Evolutionary conservation across 2,797 vertebrate genomes (phyloP), one percentile per base, ranked within the genome.

Genomic region (Paedocypris micromegethes): DNA sequence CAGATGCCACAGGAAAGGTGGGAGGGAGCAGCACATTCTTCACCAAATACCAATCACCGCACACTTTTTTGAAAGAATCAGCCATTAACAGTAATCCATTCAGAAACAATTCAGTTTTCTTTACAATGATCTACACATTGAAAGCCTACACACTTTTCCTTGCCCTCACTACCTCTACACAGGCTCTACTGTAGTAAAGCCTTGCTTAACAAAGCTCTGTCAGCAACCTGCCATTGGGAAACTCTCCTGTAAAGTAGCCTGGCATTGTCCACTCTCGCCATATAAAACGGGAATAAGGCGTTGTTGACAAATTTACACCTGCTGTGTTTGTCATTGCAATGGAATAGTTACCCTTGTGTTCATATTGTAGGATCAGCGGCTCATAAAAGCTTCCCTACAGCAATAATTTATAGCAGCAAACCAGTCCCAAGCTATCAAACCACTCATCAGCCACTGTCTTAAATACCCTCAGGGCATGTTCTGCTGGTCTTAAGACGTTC

Each of bases 301-400:
- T 60, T n/a, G 9, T 52, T 58, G 8, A 37, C 53, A 71, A 9
- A 64, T 66, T 74, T 5, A 68, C 72, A 78, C 68, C 63, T 59
- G 7, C 23, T 67, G 9, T 70, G 41, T 57, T 68, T 68, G 54
- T 44, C 45, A 5, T 43, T 61, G 50, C 44, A 47, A 47, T 59
- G 37, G 50, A 52, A 57, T 66, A 42, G 45, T 40, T 60, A 4
- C 48, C 38, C 53, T 48, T 43, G 6, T 74, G 59, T 50, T 7
- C 62, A 74, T 72, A 57, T 54, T 76, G 62, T 51, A 3, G 45
- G 9, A 64, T 76, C 74, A 74, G 72, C 68, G 66, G 69, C 55
- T 67, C 54, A 46, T 72, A 9, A 67, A 58, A 47, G 48, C 66
- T 74, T 72, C 74, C 63, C 66, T 58, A 74, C 72, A 72, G 69